Evolutionary conservation across 2,113 vertebrate species (phyloP).

Genomic region (Gadus chalcogrammus): DNA sequence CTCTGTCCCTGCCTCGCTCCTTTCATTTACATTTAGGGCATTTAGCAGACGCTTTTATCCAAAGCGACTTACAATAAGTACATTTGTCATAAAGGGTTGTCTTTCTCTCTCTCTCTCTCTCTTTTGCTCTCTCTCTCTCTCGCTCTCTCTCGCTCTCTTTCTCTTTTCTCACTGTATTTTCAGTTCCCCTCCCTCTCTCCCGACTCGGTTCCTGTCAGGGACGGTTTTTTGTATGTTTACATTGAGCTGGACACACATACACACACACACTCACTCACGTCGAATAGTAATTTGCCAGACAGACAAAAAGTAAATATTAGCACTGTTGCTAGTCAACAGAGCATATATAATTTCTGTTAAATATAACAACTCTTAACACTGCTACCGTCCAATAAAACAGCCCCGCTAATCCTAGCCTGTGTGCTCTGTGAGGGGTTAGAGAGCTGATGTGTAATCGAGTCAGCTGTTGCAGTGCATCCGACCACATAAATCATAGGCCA

Average conservation of each 20-base stretch:
- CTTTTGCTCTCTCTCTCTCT: conserved; percentile 11
- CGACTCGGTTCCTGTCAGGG: too few species aligned
- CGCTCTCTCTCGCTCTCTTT: too few species aligned
- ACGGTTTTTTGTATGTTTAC: conserved; percentile 27
- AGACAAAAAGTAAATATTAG: conserved; percentile 57
- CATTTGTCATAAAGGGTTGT: too few species aligned
- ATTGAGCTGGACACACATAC: conserved; percentile 27
- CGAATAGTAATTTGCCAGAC: conserved; percentile 18
- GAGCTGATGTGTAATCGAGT: conserved; percentile 39
- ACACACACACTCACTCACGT: conserved; percentile 2
- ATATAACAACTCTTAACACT: conserved; percentile 28
- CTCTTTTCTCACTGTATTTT: too few species aligned
- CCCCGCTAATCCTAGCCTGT: background rate
- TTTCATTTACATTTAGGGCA: too few species aligned
- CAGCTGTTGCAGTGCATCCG: conserved; percentile 23
- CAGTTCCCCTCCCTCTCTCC: too few species aligned
- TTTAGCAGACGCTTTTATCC: too few species aligned
- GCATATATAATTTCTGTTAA: conserved; percentile 32
- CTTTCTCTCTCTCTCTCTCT: too few species aligned
- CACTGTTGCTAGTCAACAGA: conserved; percentile 44
- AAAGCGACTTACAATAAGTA: too few species aligned
- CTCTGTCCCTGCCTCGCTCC: conserved; percentile 5
- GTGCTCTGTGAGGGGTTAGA: conserved; percentile 25
- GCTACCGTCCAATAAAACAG: too few species aligned
- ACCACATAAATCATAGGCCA: conserved; percentile 22